Evolutionary conservation across 2,888 invertebrate species (phyloP).

Genomic region (Zaprionus lineosus): DNA sequence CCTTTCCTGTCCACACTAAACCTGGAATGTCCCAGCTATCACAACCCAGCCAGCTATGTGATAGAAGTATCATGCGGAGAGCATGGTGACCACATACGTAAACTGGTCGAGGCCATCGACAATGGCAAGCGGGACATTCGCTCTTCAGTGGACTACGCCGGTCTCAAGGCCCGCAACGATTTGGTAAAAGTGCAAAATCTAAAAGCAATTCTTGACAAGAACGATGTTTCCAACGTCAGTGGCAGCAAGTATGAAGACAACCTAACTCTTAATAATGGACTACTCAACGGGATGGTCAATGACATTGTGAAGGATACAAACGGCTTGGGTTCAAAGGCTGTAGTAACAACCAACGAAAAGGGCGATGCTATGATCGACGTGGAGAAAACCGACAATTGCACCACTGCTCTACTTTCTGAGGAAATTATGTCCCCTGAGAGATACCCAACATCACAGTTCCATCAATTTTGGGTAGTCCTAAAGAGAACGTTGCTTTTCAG

Average conservation of each 20-base stretch:
- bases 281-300: constrained; percentile 85
- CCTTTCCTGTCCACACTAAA: constrained; percentile 90
- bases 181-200: constrained; percentile 84
- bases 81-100: constrained; percentile 94
- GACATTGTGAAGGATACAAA: constrained; percentile 84
- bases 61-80: constrained; percentile 98
- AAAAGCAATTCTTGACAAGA: constrained; percentile 84
- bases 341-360: constrained; percentile 77
- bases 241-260: constrained; percentile 80
- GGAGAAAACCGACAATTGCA: constrained; percentile 88
- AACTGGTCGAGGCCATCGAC: constrained; percentile 91
- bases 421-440: constrained; percentile 86
- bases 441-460: constrained; percentile 91
- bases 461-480: constrained; percentile 94
- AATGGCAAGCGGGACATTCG: constrained; percentile 93
- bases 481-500: constrained; percentile 93
- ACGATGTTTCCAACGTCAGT: constrained; percentile 83
- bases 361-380: constrained; percentile 82
- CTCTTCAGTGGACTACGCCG: constrained; percentile 88
- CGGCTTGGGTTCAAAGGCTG: constrained; percentile 17
- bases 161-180: constrained; percentile 84
- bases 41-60: constrained; percentile 98
- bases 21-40: constrained; percentile 97
- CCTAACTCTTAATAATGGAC: constrained; percentile 81
- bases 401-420: constrained; percentile 88